A percentile compares a stretch with the other conserved stretches of the same genome.
phyloP scores from a whole-genome alignment of 1,140 invertebrate species.

The Drosophila gunungcola region DNA sequence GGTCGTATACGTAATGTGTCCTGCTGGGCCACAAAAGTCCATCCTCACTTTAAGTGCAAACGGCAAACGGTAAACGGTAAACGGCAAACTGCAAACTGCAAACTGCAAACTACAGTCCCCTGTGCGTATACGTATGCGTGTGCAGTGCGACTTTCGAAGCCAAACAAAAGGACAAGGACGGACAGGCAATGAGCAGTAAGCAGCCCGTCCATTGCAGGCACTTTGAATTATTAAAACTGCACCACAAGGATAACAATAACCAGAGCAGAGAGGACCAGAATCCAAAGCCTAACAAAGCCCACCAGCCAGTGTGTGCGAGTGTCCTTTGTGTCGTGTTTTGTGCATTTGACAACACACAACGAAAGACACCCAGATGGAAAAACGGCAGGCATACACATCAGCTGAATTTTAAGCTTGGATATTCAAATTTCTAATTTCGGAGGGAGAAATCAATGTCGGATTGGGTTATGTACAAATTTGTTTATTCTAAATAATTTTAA shows the following conservation, averaged over 20 bases:
- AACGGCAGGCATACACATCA: constrained; percentile 1
- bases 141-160: constrained; percentile 42
- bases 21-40: constrained; percentile 19
- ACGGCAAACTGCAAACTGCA: too few species aligned
- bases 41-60: neutral
- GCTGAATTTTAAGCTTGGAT: constrained; percentile 11
- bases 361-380: constrained; percentile 16
- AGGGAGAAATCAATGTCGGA: neutral
- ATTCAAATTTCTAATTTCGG: constrained; percentile 4
- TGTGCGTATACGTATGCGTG: constrained; percentile 18
- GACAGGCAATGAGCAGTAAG: constrained; percentile 51
- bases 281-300: constrained; percentile 1
- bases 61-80: too few species aligned
- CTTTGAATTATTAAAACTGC: constrained; percentile 80
- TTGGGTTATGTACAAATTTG: neutral
- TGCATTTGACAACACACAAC: constrained; percentile 41
- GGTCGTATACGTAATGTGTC: constrained; percentile 36
- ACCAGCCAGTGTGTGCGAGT: neutral
- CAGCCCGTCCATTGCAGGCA: constrained; percentile 65
- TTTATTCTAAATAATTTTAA: too few species aligned
- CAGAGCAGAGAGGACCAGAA: constrained; percentile 26
- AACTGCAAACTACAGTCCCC: too few species aligned
- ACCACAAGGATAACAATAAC: constrained; percentile 56
- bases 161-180: constrained; percentile 62
- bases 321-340: constrained; percentile 47